Conservation (phyloP, 1,140 invertebrate species). For the Bombus waltoni region DNA sequence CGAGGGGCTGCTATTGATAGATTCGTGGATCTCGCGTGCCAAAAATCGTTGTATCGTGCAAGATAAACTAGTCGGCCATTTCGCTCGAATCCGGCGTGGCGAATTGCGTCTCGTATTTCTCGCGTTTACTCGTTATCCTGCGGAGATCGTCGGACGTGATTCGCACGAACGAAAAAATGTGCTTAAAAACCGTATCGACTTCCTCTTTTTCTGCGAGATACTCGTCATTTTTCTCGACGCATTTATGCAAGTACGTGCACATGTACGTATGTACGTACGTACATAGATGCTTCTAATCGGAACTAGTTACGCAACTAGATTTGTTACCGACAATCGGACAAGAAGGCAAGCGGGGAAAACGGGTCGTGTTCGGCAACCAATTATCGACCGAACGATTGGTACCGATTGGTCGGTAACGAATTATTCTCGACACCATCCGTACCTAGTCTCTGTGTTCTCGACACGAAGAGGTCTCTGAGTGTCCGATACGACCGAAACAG, state of each 20-base stretch:
- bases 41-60: conserved; percentile 36
- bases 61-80: not conserved
- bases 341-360: not conserved
- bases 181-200: too few species aligned
- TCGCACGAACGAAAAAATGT: too few species aligned
- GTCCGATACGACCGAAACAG: too few species aligned
- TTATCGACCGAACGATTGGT: not conserved
- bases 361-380: not conserved
- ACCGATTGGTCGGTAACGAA: not conserved
- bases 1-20: conserved; percentile 31
- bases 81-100: too few species aligned
- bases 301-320: too few species aligned
- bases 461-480: not conserved
- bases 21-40: conserved; percentile 44
- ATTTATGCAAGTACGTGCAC: too few species aligned
- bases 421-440: too few species aligned
- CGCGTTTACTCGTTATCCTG: not conserved
- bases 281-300: too few species aligned
- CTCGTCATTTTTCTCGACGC: too few species aligned
- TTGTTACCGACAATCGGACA: not conserved
- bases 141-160: too few species aligned
- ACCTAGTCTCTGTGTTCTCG: not conserved
- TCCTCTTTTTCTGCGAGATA: too few species aligned
- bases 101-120: not conserved
- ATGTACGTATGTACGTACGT: too few species aligned